Evolutionary conservation across 2,113 vertebrate species (phyloP), one percentile per base, ranked within the genome.

Genomic region (Ochotona princeps): DNA sequence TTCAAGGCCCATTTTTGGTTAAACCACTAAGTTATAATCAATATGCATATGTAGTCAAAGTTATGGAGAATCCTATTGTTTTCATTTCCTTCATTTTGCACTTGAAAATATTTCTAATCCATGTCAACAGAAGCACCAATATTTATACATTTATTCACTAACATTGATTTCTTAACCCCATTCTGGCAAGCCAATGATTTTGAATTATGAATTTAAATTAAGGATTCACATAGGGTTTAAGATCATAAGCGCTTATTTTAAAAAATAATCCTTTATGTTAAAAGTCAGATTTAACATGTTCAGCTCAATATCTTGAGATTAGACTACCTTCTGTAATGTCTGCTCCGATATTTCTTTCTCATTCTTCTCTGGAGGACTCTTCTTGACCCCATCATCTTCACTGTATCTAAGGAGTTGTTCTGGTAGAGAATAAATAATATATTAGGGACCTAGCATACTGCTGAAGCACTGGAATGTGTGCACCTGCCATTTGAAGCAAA

Each of bases 281-380:
- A 97, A 98, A 97, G 96, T 96, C 94, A 96, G 23, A 97, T 97
- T 86, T 97, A 96, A 72, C 97, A 97, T 97, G 69, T 65, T 96
- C 70, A 18, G 67, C 8, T 97, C 97, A 82, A 92, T 97, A 96
- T 96, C 92, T 93, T 97, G 97, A 93, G 94, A 97, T 97, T 96
- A 96, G 91, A 95, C 91, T 99, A 99, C 99, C 99, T 99, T 99
- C 96, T 98, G 98, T 96, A 99, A 98, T 65, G 97, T 98, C 94
- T 98, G 97, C 92, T 97, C 98, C 83, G 97, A 96, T 97, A 97
- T 98, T 96, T 97, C 97, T 94, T 98, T 97, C 94, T 96, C 96
- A 94, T 97, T 97, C 97, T 97, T 98, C 97, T 98, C 98, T 94
- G 97, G 97, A 96, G 97, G 96, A 98, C 98, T 98, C 96, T 96